Conservation (phyloP, 2,888 invertebrate species). For the Ptychoptera albimana region DNA sequence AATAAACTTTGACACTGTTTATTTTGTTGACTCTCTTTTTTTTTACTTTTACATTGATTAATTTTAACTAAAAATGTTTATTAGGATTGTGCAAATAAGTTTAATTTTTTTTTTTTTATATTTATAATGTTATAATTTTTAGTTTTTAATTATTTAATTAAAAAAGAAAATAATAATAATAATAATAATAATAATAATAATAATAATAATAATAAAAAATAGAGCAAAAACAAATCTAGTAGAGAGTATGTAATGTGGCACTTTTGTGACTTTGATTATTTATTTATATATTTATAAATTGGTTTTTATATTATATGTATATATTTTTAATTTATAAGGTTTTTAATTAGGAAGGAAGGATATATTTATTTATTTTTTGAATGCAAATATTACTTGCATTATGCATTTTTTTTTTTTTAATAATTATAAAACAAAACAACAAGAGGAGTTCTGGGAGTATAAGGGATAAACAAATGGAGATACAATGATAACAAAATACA, state of each 20-base stretch:
- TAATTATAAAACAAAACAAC: background rate
- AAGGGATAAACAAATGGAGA: no score
- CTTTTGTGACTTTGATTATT: slow-evolving; percentile 5
- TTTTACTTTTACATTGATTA: no score
- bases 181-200: slow-evolving; percentile 5
- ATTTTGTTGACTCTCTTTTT: no score
- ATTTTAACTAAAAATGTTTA: no score
- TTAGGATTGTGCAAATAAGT: no score
- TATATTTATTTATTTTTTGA: background rate
- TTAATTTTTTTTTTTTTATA: no score
- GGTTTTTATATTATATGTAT: background rate
- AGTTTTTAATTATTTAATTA: background rate
- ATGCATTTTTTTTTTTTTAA: background rate
- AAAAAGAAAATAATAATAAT: no score
- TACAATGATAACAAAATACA: no score
- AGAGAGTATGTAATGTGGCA: slow-evolving; percentile 3
- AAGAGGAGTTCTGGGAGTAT: no score
- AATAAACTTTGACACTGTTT: no score
- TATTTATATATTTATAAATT: background rate
- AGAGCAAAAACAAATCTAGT: slow-evolving; percentile 5
- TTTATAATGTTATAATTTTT: no score
- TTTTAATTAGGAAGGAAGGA: no score
- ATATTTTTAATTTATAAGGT: background rate
- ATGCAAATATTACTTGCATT: background rate
- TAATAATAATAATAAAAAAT: slow-evolving; percentile 6